These are phyloP conservation scores for Chrysolina haemoptera DNA, from an alignment of 2,888 invertebrate species.

Conservation along the genomic window DNA sequence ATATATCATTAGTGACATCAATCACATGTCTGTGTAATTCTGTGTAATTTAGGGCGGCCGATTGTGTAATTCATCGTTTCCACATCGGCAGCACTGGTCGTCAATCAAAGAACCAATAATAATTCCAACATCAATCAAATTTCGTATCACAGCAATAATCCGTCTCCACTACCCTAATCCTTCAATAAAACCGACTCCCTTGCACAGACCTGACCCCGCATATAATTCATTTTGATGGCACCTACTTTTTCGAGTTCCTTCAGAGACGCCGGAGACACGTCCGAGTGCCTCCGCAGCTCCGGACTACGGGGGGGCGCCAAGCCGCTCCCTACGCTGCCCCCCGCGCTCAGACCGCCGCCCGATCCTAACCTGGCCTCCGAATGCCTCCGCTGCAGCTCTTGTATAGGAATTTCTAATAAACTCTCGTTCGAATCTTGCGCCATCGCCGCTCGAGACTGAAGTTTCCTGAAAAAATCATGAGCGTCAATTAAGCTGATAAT, in stretches of 20 bases:
- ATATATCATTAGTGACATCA: too few species aligned
- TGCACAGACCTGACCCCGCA: neutral
- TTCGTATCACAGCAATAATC: neutral
- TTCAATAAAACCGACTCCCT: neutral
- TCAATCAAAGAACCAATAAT: too few species aligned
- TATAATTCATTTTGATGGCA: constrained; percentile 19
- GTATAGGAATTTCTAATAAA: constrained; percentile 83
- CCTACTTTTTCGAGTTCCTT: constrained; percentile 91
- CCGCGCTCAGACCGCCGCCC: constrained; percentile 71
- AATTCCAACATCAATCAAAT: neutral
- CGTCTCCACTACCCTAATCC: neutral
- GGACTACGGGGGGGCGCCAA: constrained; percentile 89
- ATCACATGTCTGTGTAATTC: too few species aligned
- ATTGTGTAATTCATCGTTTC: too few species aligned
- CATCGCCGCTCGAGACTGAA: constrained; percentile 83
- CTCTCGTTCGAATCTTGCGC: constrained; percentile 90
- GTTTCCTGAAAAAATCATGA: constrained; percentile 70
- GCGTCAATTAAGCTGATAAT: constrained; percentile 25
- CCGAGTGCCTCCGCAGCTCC: constrained; percentile 86
- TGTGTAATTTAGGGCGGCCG: too few species aligned
- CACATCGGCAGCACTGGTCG: too few species aligned
- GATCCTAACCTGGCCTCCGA: constrained; percentile 82
- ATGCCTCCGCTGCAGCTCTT: constrained; percentile 86
- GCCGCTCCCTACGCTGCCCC: constrained; percentile 73
- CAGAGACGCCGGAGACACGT: constrained; percentile 88